phyloP scores from a whole-genome alignment of 1,140 invertebrate species.

The Euwallacea fornicatus region DNA sequence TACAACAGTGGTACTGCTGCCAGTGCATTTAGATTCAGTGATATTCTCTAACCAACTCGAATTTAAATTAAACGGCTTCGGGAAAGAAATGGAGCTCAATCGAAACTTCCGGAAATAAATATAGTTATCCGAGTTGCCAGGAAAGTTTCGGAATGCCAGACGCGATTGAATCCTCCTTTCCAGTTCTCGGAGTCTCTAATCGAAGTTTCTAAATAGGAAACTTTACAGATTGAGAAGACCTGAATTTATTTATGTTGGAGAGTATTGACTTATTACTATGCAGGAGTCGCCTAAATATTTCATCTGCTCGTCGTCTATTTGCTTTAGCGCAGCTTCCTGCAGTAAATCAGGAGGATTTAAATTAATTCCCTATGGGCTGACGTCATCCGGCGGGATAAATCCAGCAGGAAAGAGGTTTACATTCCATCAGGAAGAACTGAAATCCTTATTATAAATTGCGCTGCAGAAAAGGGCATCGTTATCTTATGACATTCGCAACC shows the following conservation, averaged over 20 bases:
- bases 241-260: not conserved
- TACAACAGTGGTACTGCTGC: constrained; percentile 43
- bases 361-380: no score
- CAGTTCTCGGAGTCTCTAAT: constrained; percentile 15
- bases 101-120: constrained; percentile 14
- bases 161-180: constrained; percentile 10
- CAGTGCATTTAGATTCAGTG: not conserved
- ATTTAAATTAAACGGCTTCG: not conserved
- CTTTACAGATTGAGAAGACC: not conserved
- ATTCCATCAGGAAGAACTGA: not conserved
- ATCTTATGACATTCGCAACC: no score
- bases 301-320: not conserved
- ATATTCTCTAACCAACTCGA: not conserved
- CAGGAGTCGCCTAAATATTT: not conserved
- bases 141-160: constrained; percentile 21
- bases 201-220: constrained; percentile 18
- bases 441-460: not conserved
- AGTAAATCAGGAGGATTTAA: constrained; percentile 10
- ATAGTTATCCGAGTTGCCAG: constrained; percentile 6
- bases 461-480: not conserved
- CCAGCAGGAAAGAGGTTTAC: not conserved
- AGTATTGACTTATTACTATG: not conserved
- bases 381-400: no score
- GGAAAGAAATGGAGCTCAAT: not conserved
- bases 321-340: not conserved